Base-by-base conservation (phyloP, 2,888 invertebrate genomes). In the Xestia xanthographa region DNA sequence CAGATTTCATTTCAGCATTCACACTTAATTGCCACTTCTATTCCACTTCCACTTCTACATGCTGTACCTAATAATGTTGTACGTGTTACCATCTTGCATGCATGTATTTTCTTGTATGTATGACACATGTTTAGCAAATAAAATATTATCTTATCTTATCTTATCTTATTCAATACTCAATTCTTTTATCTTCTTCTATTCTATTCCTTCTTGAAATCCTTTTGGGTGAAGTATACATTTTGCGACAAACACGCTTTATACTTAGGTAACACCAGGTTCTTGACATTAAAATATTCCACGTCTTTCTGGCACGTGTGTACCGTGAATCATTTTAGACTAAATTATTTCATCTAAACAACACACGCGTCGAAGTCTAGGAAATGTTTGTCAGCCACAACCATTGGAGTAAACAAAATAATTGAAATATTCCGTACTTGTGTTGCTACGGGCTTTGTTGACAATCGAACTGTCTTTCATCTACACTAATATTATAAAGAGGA, bases 291-390 rank as follows among this genome's bases (percentile, higher is more conserved):
- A 45, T 26, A 60, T 2, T 41, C 69, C 26, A 17, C 29, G 34
- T 60, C 38, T 20, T 22, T 65, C 22, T 43, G 29, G 4, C 22
- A n/a, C 72, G 0, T 48, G 12, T 9, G 17, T 17, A 20, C 34
- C 60, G 14, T 71, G 45, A 65, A 63, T 68, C 29, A 53, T 70
- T 69, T 22, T 34, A 45, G 26, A 17, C 12, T 53, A 77, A 76
- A 76, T 80, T 58, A 72, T 69, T 48, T 8, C 50, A 62, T 56
- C n/a, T 17, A 69, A 70, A 67, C 26, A 77, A 70, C 73, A 67
- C 66, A 22, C 56, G 45, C 58, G 38, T 66, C 50, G 14, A 50
- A 43, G n/a, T 62, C 48, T 58, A 22, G 34, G 43, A 58, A 20
- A 68, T 60, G 34, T 75, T 63, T 60, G 26, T 60, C 34, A 48